A percentile compares a stretch with the other conserved stretches of the same genome.
These are phyloP conservation scores for Allophyes oxyacanthae DNA, from an alignment of 2,888 invertebrate genomes.

Conservation along the genomic window DNA sequence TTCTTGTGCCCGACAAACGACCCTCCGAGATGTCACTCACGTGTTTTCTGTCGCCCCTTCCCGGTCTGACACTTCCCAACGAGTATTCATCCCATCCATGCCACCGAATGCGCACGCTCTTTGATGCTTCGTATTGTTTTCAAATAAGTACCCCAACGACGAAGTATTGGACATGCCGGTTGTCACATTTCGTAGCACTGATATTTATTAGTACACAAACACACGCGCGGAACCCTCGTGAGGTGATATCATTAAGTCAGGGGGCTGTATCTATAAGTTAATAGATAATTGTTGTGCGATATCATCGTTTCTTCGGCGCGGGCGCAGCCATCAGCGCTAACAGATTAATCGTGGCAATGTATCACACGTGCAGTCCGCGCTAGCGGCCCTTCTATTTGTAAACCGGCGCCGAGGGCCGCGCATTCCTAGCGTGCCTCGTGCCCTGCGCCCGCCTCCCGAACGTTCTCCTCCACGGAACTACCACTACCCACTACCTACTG, in stretches of 20 bases:
- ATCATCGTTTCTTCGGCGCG: constrained; percentile 66
- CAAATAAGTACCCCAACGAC: constrained; percentile 14
- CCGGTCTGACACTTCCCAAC: constrained; percentile 55
- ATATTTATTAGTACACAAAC: constrained; percentile 44
- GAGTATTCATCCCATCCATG: constrained; percentile 22
- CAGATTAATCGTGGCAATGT: constrained; percentile 85
- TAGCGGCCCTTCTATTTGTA: constrained; percentile 88
- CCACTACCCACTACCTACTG: constrained; percentile 58
- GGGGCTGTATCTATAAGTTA: constrained; percentile 56
- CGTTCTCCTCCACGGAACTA: constrained; percentile 62
- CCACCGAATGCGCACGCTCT: constrained; percentile 20
- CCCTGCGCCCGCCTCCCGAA: constrained; percentile 72
- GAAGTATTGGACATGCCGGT: constrained; percentile 19
- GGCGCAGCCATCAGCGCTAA: constrained; percentile 80
- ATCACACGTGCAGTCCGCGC: constrained; percentile 85
- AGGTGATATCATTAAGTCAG: constrained; percentile 35
- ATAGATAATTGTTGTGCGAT: constrained; percentile 66
- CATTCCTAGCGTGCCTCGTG: constrained; percentile 86
- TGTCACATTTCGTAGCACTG: constrained; percentile 29
- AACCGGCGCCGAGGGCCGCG: constrained; percentile 87
- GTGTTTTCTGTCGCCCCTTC: constrained; percentile 66
- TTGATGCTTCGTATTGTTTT: constrained; percentile 16
- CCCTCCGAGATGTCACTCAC: constrained; percentile 82
- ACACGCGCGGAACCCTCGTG: constrained; percentile 48
- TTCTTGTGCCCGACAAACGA: constrained; percentile 82